These are phyloP conservation scores for Invenusta paracnida DNA, from an alignment of 2,888 invertebrate genomes.

Conservation along the genomic window DNA sequence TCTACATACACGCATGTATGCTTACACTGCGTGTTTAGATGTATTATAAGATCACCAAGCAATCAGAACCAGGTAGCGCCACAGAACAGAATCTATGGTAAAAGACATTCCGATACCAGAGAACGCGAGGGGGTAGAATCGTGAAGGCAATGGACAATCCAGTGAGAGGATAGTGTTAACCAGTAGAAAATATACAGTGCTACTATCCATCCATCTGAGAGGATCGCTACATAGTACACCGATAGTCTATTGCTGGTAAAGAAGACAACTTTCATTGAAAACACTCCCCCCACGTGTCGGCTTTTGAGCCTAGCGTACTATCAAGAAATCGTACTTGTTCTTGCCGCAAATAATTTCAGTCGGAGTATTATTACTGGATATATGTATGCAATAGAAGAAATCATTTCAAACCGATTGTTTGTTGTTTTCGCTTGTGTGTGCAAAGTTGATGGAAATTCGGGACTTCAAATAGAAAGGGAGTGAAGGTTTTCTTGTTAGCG, in stretches of 20 bases:
- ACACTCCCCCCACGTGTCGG: not conserved
- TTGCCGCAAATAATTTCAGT: too few species aligned
- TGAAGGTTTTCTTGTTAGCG: too few species aligned
- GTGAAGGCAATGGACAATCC: not conserved
- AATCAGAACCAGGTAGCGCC: not conserved
- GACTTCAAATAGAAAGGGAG: too few species aligned
- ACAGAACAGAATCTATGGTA: not conserved
- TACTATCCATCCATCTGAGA: too few species aligned
- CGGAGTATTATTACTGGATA: too few species aligned
- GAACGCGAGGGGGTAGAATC: not conserved
- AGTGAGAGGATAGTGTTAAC: not conserved
- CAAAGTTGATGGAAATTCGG: too few species aligned
- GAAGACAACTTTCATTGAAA: not conserved
- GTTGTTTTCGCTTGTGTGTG: too few species aligned
- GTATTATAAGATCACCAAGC: not conserved
- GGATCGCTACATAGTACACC: constrained; percentile 5
- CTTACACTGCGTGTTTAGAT: constrained; percentile 17
- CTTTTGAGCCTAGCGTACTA: not conserved
- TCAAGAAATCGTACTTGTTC: too few species aligned
- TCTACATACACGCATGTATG: too few species aligned
- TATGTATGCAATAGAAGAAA: too few species aligned
- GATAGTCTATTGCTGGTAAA: not conserved
- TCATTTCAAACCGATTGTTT: too few species aligned
- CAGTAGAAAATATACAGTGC: not conserved
- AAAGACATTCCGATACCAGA: not conserved